A percentile compares a stretch with the other conserved stretches of the same genome.
These are phyloP conservation scores for Syngnathus typhle DNA, from an alignment of 2,113 vertebrate genomes.

Conservation along the genomic window DNA sequence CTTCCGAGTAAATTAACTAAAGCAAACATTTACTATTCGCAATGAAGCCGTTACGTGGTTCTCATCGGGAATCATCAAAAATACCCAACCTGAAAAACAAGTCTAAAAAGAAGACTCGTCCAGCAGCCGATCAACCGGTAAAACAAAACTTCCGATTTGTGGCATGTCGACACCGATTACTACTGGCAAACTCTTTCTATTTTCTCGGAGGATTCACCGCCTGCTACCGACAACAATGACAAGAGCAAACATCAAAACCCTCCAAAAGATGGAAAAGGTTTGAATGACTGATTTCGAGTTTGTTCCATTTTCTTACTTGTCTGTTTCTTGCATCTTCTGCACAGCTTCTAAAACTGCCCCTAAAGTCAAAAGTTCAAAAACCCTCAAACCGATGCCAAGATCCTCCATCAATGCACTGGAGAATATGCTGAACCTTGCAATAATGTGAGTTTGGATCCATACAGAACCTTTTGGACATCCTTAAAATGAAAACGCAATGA, in stretches of 20 bases:
- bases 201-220: constrained; percentile 1
- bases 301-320: neutral
- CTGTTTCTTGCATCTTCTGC: constrained; percentile 4
- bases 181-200: neutral
- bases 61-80: constrained; percentile 38
- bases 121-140: constrained; percentile 23
- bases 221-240: neutral
- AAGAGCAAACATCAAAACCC: constrained; percentile 6
- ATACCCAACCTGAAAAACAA: constrained; percentile 29
- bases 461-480: neutral
- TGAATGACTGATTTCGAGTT: neutral
- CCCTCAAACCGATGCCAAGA: constrained; percentile 45
- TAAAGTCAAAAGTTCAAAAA: constrained; percentile 36
- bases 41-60: constrained; percentile 63
- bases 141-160: neutral
- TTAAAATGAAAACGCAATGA: neutral
- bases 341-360: neutral
- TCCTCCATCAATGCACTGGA: constrained; percentile 56
- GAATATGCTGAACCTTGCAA: constrained; percentile 57
- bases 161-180: neutral
- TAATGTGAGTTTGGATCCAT: constrained; percentile 61
- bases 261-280: constrained; percentile 43
- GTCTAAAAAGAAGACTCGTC: neutral
- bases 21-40: neutral
- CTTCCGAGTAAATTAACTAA: neutral